These are phyloP conservation scores for Pygmarrhopalites habei DNA, from an alignment of 1,140 invertebrate species.

Conservation along the genomic window DNA sequence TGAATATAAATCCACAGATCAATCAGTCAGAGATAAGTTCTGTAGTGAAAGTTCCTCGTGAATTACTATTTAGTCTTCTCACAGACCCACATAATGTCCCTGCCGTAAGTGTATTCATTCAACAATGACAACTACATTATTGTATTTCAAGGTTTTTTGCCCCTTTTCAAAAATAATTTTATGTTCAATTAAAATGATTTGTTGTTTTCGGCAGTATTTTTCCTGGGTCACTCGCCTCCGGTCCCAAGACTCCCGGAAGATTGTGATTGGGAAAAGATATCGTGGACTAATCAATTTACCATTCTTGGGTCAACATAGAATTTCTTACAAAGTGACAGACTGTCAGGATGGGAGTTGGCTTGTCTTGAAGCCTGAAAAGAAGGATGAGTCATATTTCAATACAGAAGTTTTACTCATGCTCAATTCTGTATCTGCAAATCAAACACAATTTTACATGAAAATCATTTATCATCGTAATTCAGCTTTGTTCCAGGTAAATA, in stretches of 20 bases:
- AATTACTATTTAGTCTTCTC: conserved; percentile 32
- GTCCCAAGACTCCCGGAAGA: conserved; percentile 23
- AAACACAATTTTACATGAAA: conserved; percentile 36
- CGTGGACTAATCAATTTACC: conserved; percentile 29
- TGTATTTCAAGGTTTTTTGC: background rate
- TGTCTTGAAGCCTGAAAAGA: conserved; percentile 23
- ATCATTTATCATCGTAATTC: conserved; percentile 35
- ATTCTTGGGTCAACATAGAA: conserved; percentile 34
- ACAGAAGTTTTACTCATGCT: conserved; percentile 30
- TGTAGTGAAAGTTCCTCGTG: conserved; percentile 25
- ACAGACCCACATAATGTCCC: conserved; percentile 32
- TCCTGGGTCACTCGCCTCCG: conserved; percentile 30
- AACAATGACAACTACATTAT: too few species aligned
- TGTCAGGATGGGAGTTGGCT: conserved; percentile 30
- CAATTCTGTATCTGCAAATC: conserved; percentile 18
- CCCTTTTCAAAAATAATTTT: background rate
- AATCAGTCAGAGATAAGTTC: conserved; percentile 29
- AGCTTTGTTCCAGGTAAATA: conserved; percentile 34
- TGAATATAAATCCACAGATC: conserved; percentile 14
- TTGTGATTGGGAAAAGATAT: conserved; percentile 31
- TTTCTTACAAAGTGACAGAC: conserved; percentile 28
- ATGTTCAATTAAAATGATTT: background rate
- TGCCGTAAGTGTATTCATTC: conserved; percentile 20
- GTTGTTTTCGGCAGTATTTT: conserved; percentile 28
- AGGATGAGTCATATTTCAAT: conserved; percentile 29